phyloP scores from a whole-genome alignment of 2,888 invertebrate species.

The Callimorpha dominula region DNA sequence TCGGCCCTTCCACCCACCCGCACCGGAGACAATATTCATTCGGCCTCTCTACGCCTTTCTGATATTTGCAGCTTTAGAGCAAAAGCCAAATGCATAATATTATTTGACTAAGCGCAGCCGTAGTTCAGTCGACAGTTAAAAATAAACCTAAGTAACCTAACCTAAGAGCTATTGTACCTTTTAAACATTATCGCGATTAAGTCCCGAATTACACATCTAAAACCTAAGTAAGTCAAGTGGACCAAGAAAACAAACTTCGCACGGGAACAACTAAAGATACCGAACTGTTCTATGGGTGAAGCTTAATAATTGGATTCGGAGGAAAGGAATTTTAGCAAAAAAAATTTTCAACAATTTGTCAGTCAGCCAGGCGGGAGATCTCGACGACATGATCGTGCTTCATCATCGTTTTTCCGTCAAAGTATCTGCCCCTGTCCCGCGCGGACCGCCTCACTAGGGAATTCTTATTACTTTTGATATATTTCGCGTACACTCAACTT shows the following conservation, averaged over 20 bases:
- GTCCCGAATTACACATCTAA: too few species aligned
- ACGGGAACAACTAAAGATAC: conserved; percentile 59
- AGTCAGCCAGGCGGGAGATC: conserved; percentile 74
- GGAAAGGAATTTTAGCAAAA: conserved; percentile 78
- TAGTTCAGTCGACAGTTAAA: conserved; percentile 51
- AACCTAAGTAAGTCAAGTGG: conserved; percentile 52
- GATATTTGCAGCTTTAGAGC: conserved; percentile 62
- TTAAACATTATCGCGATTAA: too few species aligned
- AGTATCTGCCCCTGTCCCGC: conserved; percentile 66
- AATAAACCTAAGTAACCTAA: conserved; percentile 56
- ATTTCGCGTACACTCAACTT: conserved; percentile 74
- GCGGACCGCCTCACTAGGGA: conserved; percentile 65
- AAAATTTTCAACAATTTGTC: conserved; percentile 81
- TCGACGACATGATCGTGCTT: conserved; percentile 77
- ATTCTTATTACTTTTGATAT: conserved; percentile 79
- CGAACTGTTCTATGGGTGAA: conserved; percentile 67
- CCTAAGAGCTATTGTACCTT: too few species aligned
- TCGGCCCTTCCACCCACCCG: conserved; percentile 55
- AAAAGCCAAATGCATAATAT: conserved; percentile 58
- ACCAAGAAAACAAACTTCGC: conserved; percentile 65
- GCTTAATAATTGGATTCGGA: conserved; percentile 79
- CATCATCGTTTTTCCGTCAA: conserved; percentile 82
- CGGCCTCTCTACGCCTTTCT: conserved; percentile 57
- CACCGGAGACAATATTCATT: conserved; percentile 59
- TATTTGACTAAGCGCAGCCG: conserved; percentile 49